phyloP scores from a whole-genome alignment of 2,113 vertebrate genomes.

The Plotosus lineatus region DNA sequence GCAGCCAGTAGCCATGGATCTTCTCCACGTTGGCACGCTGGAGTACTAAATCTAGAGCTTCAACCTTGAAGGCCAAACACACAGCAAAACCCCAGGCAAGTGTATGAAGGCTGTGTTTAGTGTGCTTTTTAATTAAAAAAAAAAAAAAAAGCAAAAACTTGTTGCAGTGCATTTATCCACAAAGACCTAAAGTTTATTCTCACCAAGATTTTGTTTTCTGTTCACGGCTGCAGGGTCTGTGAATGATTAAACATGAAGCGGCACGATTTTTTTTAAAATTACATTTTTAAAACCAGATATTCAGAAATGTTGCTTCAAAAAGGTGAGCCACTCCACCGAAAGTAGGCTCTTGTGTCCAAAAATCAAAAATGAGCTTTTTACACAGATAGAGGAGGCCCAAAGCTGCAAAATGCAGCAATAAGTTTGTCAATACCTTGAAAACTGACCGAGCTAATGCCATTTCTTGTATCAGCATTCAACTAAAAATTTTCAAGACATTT shows the following conservation, averaged over 20 bases:
- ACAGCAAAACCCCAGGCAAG: neutral
- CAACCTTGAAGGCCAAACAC: slow-evolving; percentile 9
- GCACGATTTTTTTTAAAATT: neutral
- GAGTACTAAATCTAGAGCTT: slow-evolving; percentile 17
- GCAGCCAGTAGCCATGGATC: neutral
- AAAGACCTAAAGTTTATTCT: neutral
- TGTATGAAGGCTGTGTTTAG: neutral
- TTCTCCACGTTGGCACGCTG: slow-evolving; percentile 12
- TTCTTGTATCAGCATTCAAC: too few relatives aligned
- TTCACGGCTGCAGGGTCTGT: neutral
- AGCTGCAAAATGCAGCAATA: too few relatives aligned
- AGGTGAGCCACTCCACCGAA: too few relatives aligned
- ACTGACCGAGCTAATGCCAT: too few relatives aligned
- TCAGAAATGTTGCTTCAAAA: neutral
- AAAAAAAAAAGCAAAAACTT: too few relatives aligned
- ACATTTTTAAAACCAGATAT: neutral
- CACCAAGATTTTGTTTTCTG: neutral
- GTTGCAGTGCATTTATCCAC: too few relatives aligned
- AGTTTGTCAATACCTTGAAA: too few relatives aligned
- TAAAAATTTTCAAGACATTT: too few relatives aligned
- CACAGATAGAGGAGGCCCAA: too few relatives aligned
- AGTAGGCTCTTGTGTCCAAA: too few relatives aligned
- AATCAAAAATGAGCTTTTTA: too few relatives aligned
- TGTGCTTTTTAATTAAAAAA: too few relatives aligned
- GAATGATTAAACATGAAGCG: neutral